Conservation (phyloP, 2,113 vertebrate species). For the Sapayoa aenigma region DNA sequence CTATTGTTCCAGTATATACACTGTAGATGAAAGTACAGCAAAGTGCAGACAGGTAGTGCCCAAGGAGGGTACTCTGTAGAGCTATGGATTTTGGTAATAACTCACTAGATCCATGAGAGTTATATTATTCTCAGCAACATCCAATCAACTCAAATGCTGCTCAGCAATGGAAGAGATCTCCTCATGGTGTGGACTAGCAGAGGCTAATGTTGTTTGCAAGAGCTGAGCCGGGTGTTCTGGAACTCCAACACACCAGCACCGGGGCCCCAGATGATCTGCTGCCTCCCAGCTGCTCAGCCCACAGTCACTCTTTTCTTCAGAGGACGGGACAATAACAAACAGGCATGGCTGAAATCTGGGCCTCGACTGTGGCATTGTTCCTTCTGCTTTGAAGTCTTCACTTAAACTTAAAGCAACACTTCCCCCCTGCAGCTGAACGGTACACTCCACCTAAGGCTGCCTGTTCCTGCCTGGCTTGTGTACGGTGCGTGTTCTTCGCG, state of each 20-base stretch:
- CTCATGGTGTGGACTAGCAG: background rate
- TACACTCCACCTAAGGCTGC: background rate
- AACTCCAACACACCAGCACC: background rate
- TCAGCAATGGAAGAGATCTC: background rate
- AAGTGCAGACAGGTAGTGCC: background rate
- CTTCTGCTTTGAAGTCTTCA: background rate
- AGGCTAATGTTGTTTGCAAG: background rate
- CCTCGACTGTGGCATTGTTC: background rate
- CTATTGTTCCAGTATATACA: background rate
- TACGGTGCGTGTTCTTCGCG: background rate
- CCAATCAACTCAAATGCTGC: background rate
- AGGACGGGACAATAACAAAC: background rate
- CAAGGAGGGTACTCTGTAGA: background rate
- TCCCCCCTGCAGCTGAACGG: background rate
- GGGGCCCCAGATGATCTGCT: background rate
- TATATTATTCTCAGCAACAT: background rate
- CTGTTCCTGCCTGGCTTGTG: background rate
- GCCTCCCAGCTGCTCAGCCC: background rate
- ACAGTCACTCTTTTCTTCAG: background rate
- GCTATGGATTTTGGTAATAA: background rate
- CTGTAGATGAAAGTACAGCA: background rate
- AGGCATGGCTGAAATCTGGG: background rate
- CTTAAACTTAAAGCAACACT: background rate
- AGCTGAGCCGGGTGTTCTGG: background rate
- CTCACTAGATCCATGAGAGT: background rate